Evolutionary conservation across 2,888 invertebrate genomes (phyloP).

Genomic region (Cryptus viduatorius): DNA sequence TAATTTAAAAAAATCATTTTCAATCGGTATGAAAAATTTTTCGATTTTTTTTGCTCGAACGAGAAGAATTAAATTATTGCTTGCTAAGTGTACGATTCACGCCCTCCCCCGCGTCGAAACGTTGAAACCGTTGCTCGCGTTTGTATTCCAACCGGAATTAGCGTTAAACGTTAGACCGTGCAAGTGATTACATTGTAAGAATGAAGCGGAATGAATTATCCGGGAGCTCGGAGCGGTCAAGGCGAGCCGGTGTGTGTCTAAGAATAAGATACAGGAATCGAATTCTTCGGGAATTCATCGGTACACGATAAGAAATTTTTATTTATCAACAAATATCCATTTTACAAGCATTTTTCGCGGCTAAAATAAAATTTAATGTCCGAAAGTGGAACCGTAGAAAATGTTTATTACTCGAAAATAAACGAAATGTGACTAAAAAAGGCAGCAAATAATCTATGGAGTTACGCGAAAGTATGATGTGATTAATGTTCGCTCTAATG

Average conservation of each 20-base stretch:
- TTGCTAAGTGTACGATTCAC: background rate
- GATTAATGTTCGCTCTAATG: no score
- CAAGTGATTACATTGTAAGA: constrained; percentile 19
- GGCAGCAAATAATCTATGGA: no score
- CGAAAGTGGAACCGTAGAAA: no score
- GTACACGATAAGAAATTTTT: background rate
- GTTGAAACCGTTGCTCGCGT: background rate
- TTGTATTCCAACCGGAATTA: background rate
- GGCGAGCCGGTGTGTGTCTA: constrained; percentile 48
- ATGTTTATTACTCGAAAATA: no score
- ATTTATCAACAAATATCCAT: background rate
- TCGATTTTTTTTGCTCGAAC: background rate
- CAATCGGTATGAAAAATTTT: background rate
- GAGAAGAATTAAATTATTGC: background rate
- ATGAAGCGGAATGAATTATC: constrained; percentile 20
- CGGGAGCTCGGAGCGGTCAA: constrained; percentile 49
- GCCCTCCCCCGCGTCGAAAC: background rate
- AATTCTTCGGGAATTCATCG: constrained; percentile 22
- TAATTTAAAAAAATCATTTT: constrained; percentile 4
- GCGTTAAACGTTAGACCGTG: background rate
- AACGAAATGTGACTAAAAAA: no score
- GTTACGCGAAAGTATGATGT: no score
- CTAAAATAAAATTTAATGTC: no score
- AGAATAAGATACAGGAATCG: background rate
- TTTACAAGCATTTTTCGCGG: background rate